Evolutionary conservation across 2,113 vertebrate species (phyloP).

Genomic region (Todiramphus saurophagus): DNA sequence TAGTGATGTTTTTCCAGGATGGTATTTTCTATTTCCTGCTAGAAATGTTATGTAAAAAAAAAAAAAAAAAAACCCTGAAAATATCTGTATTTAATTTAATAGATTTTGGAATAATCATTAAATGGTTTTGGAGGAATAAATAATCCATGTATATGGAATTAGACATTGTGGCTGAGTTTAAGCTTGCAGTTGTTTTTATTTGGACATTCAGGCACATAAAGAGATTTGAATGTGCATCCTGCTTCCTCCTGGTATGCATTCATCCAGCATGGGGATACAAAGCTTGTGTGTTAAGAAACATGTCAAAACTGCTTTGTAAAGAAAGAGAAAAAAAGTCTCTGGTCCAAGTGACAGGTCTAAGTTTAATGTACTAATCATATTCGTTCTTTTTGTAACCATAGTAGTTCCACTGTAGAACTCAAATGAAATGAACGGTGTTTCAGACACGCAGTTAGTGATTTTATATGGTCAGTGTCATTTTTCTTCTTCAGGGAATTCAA

Average conservation of each 20-base stretch:
- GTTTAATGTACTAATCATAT: constrained; percentile 44
- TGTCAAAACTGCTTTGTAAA: constrained; percentile 51
- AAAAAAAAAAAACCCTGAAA: neutral
- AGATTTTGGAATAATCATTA: neutral
- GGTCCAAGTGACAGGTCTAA: neutral
- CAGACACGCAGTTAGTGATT: constrained; percentile 30
- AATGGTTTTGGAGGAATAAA: neutral
- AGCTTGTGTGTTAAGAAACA: constrained; percentile 29
- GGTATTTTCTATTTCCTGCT: neutral
- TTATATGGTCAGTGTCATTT: constrained; percentile 71
- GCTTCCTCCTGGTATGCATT: constrained; percentile 9
- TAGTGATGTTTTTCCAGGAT: neutral
- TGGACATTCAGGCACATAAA: neutral
- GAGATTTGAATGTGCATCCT: neutral
- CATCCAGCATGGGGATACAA: constrained; percentile 15
- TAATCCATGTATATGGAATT: neutral
- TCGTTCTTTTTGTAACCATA: constrained; percentile 31
- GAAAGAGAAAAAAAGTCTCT: neutral
- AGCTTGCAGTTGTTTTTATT: constrained; percentile 29
- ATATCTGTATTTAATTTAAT: neutral
- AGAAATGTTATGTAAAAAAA: neutral
- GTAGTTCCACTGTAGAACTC: constrained; percentile 44
- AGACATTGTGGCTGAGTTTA: neutral
- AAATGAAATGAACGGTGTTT: constrained; percentile 63
- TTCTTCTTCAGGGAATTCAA: constrained; percentile 76